Conservation (phyloP, 2,113 vertebrate genomes). For the Perca flavescens region DNA sequence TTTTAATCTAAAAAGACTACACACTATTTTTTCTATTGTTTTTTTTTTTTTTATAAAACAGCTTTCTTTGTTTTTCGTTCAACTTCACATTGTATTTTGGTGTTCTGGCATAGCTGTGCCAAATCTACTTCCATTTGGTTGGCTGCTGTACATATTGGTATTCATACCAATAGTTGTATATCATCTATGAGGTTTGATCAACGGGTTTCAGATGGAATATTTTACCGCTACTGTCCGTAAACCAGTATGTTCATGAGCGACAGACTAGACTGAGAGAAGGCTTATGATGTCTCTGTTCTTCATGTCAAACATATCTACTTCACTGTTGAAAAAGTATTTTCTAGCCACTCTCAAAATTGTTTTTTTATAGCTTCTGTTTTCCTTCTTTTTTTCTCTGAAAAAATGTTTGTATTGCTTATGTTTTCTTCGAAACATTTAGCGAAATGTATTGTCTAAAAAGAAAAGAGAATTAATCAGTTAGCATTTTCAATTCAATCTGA, state of each 20-base stretch:
- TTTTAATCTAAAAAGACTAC: conserved; percentile 65
- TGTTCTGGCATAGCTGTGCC: conserved; percentile 41
- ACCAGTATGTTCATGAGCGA: conserved; percentile 2
- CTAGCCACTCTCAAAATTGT: conserved; percentile 56
- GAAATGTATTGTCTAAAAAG: conserved; percentile 47
- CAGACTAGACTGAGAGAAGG: conserved; percentile 14
- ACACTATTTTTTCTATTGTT: conserved; percentile 77
- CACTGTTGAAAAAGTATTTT: conserved; percentile 64
- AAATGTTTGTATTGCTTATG: neutral
- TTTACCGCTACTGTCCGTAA: neutral
- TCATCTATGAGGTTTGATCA: conserved; percentile 13
- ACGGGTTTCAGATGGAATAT: conserved; percentile 7
- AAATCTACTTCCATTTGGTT: conserved; percentile 16
- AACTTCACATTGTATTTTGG: conserved; percentile 25
- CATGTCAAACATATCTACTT: conserved; percentile 60
- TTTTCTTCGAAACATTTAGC: conserved; percentile 24
- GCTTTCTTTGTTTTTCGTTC: conserved; percentile 57
- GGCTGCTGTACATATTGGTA: conserved; percentile 37
- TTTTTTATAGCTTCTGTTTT: conserved; percentile 44
- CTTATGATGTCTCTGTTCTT: conserved; percentile 35
- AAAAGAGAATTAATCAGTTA: conserved; percentile 29
- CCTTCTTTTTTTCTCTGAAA: conserved; percentile 16
- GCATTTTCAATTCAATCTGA: conserved; percentile 58
- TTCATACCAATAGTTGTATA: conserved; percentile 8
- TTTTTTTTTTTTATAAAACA: conserved; percentile 65